Conservation (phyloP, 2,888 invertebrate genomes). For the Sipha maydis region DNA sequence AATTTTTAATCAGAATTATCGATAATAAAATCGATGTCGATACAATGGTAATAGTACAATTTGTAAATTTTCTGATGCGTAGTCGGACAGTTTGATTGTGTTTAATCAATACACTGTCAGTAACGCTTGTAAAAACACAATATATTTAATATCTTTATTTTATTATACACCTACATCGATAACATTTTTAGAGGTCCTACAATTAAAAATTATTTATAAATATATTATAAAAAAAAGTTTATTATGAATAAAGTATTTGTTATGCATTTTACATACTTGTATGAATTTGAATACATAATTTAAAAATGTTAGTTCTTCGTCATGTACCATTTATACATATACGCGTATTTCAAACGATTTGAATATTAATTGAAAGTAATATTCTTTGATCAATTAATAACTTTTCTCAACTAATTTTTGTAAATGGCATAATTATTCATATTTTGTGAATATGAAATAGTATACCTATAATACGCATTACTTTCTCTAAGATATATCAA, state of each 20-base stretch:
- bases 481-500: too few relatives aligned
- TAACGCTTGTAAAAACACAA: not conserved
- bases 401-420: too few relatives aligned
- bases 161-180: not conserved
- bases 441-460: too few relatives aligned
- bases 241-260: not conserved
- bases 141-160: not conserved
- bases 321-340: not conserved
- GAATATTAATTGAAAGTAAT: too few relatives aligned
- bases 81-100: slow-evolving; percentile 26
- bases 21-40: not conserved
- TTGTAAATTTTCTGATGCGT: not conserved
- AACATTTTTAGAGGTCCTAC: not conserved
- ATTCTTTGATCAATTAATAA: not conserved
- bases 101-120: slow-evolving; percentile 9
- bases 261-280: not conserved
- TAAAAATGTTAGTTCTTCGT: too few relatives aligned
- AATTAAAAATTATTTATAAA: not conserved
- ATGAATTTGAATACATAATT: too few relatives aligned
- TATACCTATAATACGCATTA: too few relatives aligned
- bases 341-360: not conserved
- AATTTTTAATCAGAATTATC: not conserved
- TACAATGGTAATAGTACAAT: not conserved
- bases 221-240: not conserved
- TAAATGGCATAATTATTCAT: too few relatives aligned